A percentile compares a stretch with the other conserved stretches of the same genome.
Evolutionary conservation across 2,797 vertebrate genomes (phyloP).

Genomic region (Pterois miles): DNA sequence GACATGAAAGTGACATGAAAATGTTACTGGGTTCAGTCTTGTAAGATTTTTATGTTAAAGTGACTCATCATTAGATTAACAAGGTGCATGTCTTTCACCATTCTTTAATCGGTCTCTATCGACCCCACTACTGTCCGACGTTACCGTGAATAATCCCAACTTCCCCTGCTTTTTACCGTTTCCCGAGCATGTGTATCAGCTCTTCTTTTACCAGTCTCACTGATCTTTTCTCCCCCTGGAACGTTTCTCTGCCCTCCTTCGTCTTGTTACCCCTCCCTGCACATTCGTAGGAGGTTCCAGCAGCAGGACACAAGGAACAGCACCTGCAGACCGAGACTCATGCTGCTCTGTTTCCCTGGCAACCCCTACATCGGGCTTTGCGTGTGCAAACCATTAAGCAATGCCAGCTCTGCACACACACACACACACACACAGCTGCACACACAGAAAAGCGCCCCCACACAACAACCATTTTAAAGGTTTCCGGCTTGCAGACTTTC

Average conservation of each 20-base stretch:
- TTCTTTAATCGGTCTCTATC: not conserved
- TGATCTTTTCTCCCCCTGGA: not conserved
- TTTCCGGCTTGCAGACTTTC: constrained; percentile 54
- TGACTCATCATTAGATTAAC: not conserved
- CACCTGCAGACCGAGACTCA: constrained; percentile 82
- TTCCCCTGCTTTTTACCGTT: not conserved
- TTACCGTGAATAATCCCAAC: not conserved
- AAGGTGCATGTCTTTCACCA: not conserved
- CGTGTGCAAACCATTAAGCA: constrained; percentile 80
- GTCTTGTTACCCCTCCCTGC: constrained; percentile 9
- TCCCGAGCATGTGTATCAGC: not conserved
- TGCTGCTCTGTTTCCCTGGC: constrained; percentile 84
- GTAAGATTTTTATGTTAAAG: not conserved
- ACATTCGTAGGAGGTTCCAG: constrained; percentile 70
- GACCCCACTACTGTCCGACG: not conserved
- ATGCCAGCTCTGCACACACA: constrained; percentile 68
- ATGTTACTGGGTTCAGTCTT: not conserved
- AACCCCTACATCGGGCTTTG: constrained; percentile 79
- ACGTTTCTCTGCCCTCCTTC: not conserved
- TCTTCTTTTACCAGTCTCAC: not conserved
- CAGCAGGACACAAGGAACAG: constrained; percentile 77
- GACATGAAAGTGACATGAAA: not conserved
- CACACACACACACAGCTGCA: constrained; percentile 9
- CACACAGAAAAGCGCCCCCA: constrained; percentile 46
- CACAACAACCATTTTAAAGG: constrained; percentile 65